phyloP scores from a whole-genome alignment of 2,113 vertebrate genomes.

The Petrocephalus microphthalmus region DNA sequence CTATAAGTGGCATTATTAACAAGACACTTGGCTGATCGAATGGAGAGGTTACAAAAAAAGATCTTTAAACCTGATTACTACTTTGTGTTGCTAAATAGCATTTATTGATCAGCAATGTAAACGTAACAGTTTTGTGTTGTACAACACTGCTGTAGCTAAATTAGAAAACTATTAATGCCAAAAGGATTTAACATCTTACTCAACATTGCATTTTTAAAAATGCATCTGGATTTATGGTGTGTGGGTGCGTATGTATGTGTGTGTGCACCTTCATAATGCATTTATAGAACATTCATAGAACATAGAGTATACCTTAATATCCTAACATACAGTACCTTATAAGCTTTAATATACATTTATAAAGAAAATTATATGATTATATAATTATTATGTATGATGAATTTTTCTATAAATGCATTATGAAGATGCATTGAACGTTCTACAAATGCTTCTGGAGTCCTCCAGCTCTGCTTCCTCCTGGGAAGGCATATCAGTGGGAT shows the following conservation, averaged over 20 bases:
- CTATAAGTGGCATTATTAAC: slow-evolving; percentile 24
- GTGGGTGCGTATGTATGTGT: background rate
- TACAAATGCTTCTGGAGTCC: no score
- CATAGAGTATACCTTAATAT: background rate
- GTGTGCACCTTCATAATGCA: background rate
- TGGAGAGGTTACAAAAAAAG: slow-evolving; percentile 42
- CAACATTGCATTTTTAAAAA: background rate
- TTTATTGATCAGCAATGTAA: slow-evolving; percentile 45
- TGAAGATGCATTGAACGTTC: background rate
- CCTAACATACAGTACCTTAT: background rate
- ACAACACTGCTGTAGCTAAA: background rate
- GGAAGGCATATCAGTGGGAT: no score
- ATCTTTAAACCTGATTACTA: slow-evolving; percentile 46
- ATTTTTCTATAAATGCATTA: background rate
- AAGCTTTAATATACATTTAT: background rate
- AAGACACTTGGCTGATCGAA: slow-evolving; percentile 44
- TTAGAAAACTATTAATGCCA: background rate
- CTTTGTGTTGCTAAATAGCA: slow-evolving; percentile 47
- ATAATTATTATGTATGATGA: background rate
- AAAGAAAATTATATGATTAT: background rate
- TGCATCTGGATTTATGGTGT: background rate
- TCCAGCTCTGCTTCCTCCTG: no score
- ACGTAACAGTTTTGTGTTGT: slow-evolving; percentile 35
- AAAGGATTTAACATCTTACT: background rate
- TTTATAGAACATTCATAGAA: background rate